These are phyloP conservation scores for Phoeniculus purpureus DNA, from an alignment of 2,797 vertebrate genomes.

Conservation along the genomic window DNA sequence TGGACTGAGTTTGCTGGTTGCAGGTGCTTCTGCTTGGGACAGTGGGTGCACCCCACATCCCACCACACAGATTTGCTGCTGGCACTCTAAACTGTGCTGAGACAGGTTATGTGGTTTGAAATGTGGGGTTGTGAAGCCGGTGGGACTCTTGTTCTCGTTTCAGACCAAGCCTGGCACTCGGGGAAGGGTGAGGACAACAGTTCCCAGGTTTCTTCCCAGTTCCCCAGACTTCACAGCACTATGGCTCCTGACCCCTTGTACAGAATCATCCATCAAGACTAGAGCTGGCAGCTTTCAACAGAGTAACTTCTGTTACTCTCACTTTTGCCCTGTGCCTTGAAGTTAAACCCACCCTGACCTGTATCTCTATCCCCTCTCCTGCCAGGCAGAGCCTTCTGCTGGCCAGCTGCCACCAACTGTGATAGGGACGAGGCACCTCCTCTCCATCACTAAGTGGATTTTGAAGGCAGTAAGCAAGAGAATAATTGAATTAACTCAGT, in stretches of 20 bases:
- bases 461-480: slow-evolving; percentile 19
- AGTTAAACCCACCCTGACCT: not conserved
- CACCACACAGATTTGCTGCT: not conserved
- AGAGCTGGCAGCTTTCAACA: not conserved
- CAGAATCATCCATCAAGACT: not conserved
- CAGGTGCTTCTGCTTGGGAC: not conserved
- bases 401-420: not conserved
- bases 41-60: rapidly evolving
- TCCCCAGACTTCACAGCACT: not conserved
- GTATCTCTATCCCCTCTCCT: not conserved
- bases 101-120: rapidly evolving
- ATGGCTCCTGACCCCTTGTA: not conserved
- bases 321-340: not conserved
- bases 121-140: rapidly evolving
- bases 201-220: not conserved
- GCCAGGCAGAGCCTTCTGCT: not conserved
- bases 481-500: slow-evolving; percentile 47
- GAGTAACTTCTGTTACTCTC: not conserved
- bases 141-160: not conserved
- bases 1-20: not conserved
- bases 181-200: not conserved
- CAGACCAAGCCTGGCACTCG: not conserved
- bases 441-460: slow-evolving; percentile 43
- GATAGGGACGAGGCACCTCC: slow-evolving; percentile 27
- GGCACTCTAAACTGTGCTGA: not conserved